These are phyloP conservation scores for Pseudomyrmex gracilis DNA, from an alignment of 1,140 invertebrate species.

Conservation along the genomic window DNA sequence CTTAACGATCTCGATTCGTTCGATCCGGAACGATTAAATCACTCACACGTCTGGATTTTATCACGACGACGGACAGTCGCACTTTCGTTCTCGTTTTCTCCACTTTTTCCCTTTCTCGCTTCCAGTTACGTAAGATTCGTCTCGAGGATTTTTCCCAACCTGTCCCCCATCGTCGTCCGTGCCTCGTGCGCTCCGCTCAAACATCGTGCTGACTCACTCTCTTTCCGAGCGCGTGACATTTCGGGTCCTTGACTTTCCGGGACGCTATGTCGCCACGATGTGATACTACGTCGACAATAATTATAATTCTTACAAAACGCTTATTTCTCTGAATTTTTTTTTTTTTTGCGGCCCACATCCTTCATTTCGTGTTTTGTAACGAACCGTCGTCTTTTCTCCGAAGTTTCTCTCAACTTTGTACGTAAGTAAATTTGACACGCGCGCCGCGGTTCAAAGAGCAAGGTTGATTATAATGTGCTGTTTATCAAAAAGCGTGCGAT, in stretches of 20 bases:
- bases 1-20: not conserved
- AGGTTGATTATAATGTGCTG: conserved; percentile 29
- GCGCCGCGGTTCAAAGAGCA: conserved; percentile 56
- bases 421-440: conserved; percentile 16
- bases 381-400: not conserved
- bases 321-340: not conserved
- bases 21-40: conserved; percentile 28
- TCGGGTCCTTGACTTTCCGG: conserved; percentile 51
- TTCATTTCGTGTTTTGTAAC: conserved; percentile 17
- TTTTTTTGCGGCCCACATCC: not conserved
- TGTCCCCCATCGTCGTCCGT: not conserved
- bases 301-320: conserved; percentile 1
- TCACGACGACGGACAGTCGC: not conserved
- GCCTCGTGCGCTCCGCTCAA: not conserved
- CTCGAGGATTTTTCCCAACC: conserved; percentile 41
- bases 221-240: conserved; percentile 15
- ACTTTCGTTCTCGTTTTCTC: conserved; percentile 46
- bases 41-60: not conserved
- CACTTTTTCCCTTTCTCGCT: not conserved
- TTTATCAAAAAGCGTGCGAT: not conserved
- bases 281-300: not conserved
- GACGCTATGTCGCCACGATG: not conserved
- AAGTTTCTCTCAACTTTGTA: conserved; percentile 18
- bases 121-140: conserved; percentile 27
- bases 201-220: conserved; percentile 38